phyloP scores from a whole-genome alignment of 2,797 vertebrate genomes.

The Morus bassanus region DNA sequence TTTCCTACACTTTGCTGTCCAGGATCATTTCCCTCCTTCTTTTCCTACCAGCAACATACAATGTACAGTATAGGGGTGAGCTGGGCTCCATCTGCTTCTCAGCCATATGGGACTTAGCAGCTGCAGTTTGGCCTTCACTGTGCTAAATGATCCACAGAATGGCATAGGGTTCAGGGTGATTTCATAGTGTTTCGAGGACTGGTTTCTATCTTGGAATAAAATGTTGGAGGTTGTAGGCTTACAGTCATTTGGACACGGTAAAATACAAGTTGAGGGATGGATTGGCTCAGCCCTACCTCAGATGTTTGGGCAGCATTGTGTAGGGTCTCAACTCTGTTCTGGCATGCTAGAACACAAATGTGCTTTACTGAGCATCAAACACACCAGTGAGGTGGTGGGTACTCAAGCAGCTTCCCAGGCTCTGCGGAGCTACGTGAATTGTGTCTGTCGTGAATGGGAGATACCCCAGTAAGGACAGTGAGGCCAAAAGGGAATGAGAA shows the following conservation, averaged over 20 bases:
- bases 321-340: not conserved
- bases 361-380: not conserved
- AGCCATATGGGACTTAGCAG: not conserved
- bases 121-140: not conserved
- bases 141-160: not conserved
- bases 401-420: not conserved
- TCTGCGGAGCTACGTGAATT: not conserved
- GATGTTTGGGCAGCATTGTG: not conserved
- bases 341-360: not conserved
- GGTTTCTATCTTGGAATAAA: not conserved
- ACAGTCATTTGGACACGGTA: not conserved
- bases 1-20: not conserved
- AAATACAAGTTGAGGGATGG: not conserved
- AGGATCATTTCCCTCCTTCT: not conserved
- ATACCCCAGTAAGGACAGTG: not conserved
- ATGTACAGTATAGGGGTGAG: accelerated
- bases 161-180: not conserved
- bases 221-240: not conserved
- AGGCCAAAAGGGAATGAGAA: accelerated
- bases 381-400: not conserved
- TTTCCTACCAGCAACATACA: not conserved
- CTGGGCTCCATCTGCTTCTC: not conserved
- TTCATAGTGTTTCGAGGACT: accelerated
- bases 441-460: not conserved
- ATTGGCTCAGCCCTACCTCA: not conserved